phyloP scores from a whole-genome alignment of 2,888 invertebrate species.

The Hirtodrosophila alboralis region DNA sequence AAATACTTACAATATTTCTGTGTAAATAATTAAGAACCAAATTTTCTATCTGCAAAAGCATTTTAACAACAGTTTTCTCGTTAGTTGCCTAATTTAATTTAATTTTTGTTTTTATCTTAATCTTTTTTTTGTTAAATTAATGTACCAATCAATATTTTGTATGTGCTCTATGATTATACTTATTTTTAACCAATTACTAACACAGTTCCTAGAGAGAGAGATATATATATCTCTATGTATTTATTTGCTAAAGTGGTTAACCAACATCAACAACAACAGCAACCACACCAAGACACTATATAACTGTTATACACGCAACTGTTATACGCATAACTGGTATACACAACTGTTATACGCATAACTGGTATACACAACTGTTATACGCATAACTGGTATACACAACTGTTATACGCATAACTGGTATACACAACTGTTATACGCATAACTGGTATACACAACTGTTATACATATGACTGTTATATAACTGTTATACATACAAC shows the following conservation, averaged over 20 bases:
- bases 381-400: slow-evolving; percentile 38
- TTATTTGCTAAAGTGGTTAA: slow-evolving; percentile 31
- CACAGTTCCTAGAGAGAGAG: slow-evolving; percentile 54
- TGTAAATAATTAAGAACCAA: slow-evolving; percentile 57
- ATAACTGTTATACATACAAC: slow-evolving; percentile 41
- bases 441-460: slow-evolving; percentile 43
- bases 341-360: slow-evolving; percentile 43
- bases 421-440: too few relatives aligned
- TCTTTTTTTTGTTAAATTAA: slow-evolving; percentile 41
- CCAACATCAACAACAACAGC: slow-evolving; percentile 22
- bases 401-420: too few relatives aligned
- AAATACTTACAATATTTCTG: slow-evolving; percentile 36
- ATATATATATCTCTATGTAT: too few relatives aligned
- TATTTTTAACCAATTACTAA: slow-evolving; percentile 68
- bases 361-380: slow-evolving; percentile 40
- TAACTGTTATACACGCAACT: slow-evolving; percentile 39
- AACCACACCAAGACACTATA: too few relatives aligned
- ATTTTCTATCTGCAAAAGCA: slow-evolving; percentile 26
- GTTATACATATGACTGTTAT: slow-evolving; percentile 40
- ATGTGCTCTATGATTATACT: slow-evolving; percentile 54
- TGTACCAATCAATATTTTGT: slow-evolving; percentile 48
- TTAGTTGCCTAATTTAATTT: slow-evolving; percentile 56
- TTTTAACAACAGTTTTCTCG: slow-evolving; percentile 51
- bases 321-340: too few relatives aligned
- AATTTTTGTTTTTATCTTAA: slow-evolving; percentile 15